These are phyloP conservation scores for Ips typographus DNA, from an alignment of 1,140 invertebrate species.

Conservation along the genomic window DNA sequence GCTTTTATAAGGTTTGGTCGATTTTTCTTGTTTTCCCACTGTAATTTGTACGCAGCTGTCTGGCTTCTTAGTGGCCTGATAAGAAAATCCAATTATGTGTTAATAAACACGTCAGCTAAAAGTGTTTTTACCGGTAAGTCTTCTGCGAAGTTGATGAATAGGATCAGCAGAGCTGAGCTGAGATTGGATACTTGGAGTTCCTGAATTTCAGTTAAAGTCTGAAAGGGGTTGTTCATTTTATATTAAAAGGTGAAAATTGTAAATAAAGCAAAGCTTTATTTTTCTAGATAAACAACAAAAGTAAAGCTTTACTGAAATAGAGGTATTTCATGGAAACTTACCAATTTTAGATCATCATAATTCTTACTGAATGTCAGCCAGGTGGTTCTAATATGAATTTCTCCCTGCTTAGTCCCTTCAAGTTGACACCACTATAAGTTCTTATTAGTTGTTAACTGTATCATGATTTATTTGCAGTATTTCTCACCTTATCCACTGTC, in stretches of 20 bases:
- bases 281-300: too few species aligned
- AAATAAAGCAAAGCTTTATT: background rate
- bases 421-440: slow-evolving; percentile 78
- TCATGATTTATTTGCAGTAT: background rate
- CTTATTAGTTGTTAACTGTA: too few species aligned
- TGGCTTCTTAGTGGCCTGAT: slow-evolving; percentile 61
- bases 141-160: slow-evolving; percentile 88
- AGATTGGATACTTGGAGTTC: slow-evolving; percentile 70
- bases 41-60: slow-evolving; percentile 75
- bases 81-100: background rate
- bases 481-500: slow-evolving; percentile 65
- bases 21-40: slow-evolving; percentile 68
- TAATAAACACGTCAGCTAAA: background rate
- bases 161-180: slow-evolving; percentile 76
- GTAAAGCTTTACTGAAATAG: background rate
- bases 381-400: slow-evolving; percentile 78
- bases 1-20: slow-evolving; percentile 68
- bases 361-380: slow-evolving; percentile 81
- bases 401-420: slow-evolving; percentile 87
- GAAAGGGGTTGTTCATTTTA: slow-evolving; percentile 8
- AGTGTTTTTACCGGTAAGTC: slow-evolving; percentile 76
- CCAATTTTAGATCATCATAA: slow-evolving; percentile 66
- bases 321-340: slow-evolving; percentile 15
- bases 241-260: background rate
- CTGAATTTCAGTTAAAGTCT: slow-evolving; percentile 75